phyloP scores from a whole-genome alignment of 1,140 invertebrate genomes.

The Campoletis sonorensis region DNA sequence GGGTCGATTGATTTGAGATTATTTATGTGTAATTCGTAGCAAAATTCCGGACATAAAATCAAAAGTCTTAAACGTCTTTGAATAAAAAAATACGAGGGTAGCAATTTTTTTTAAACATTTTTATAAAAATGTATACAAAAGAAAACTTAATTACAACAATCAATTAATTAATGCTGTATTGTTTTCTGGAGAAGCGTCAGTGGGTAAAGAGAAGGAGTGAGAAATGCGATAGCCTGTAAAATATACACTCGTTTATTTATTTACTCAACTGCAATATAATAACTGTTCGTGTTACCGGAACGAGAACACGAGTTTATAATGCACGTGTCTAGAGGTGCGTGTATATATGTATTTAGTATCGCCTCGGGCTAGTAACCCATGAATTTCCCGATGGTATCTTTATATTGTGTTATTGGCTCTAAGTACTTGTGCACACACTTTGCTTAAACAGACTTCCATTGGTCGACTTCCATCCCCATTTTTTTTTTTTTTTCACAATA shows the following conservation, averaged over 20 bases:
- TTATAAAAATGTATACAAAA: no score
- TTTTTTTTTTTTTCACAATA: not conserved
- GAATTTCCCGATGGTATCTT: constrained; percentile 30
- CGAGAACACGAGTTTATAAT: constrained; percentile 21
- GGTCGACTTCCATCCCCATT: not conserved
- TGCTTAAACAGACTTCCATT: not conserved
- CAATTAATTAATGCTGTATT: no score
- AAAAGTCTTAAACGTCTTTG: no score
- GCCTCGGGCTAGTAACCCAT: constrained; percentile 5
- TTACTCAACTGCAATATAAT: constrained; percentile 1
- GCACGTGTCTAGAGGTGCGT: not conserved
- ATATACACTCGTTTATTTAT: not conserved
- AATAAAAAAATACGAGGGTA: no score
- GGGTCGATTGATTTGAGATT: no score
- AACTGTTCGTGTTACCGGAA: not conserved
- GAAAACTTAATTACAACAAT: no score
- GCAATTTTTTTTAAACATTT: no score
- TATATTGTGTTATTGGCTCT: constrained; percentile 49
- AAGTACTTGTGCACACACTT: constrained; percentile 53
- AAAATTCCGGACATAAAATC: no score
- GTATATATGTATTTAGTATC: not conserved
- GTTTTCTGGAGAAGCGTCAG: no score
- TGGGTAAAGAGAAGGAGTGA: not conserved
- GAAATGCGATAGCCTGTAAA: not conserved
- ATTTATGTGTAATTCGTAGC: no score